Evolutionary conservation across 23 tunicate species (phyloP).

Genomic region (Botrylloides violaceus): DNA sequence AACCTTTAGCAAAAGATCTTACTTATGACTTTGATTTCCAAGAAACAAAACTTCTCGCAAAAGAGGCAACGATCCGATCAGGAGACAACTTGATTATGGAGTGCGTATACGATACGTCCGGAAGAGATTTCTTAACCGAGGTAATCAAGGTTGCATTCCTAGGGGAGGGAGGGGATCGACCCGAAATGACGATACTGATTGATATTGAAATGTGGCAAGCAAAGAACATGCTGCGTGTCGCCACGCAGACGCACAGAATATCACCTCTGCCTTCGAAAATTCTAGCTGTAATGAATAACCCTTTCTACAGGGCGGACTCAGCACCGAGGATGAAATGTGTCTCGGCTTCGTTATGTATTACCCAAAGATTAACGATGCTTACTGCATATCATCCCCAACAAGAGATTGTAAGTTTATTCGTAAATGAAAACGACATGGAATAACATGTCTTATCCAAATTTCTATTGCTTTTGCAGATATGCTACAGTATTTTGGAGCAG

Average conservation of each 20-base stretch:
- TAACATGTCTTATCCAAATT: too few species aligned
- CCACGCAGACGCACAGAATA: too few species aligned
- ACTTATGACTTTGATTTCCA: slow-evolving; percentile 29
- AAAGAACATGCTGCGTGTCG: too few species aligned
- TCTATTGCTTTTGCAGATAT: background rate
- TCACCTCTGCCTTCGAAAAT: too few species aligned
- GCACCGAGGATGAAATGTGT: slow-evolving; percentile 21
- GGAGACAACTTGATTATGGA: slow-evolving; percentile 9
- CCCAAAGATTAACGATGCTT: slow-evolving; percentile 16
- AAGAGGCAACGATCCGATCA: background rate
- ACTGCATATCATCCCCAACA: slow-evolving; percentile 5
- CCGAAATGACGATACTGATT: too few species aligned
- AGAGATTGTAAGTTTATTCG: background rate
- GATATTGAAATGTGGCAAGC: too few species aligned
- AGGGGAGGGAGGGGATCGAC: too few species aligned
- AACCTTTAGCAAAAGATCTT: slow-evolving; percentile 21
- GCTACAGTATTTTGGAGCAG: background rate
- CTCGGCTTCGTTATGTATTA: slow-evolving; percentile 21
- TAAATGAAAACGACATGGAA: too few species aligned
- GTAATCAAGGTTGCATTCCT: too few species aligned
- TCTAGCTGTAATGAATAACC: too few species aligned
- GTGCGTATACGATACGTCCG: slow-evolving; percentile 20
- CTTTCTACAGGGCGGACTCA: slow-evolving; percentile 12
- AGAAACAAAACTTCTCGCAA: slow-evolving; percentile 14
- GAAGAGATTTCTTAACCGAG: background rate